Evolutionary conservation across 2,113 vertebrate species (phyloP), one percentile per base, ranked within the genome.

Genomic region (Gopherus flavomarginatus): DNA sequence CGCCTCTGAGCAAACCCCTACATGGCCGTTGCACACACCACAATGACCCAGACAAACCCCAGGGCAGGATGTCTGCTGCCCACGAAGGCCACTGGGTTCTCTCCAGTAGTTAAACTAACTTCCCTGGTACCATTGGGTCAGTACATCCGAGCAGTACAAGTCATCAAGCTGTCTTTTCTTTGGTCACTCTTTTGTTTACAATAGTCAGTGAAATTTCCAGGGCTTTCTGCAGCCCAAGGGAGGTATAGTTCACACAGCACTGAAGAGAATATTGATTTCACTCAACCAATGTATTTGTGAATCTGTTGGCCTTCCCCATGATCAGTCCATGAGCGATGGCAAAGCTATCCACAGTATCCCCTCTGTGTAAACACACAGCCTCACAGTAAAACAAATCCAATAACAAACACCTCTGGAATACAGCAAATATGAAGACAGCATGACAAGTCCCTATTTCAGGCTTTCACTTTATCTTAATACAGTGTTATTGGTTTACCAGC

Each of bases 311-410:
- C 81, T 90, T 85, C 21, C 21, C 85, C 31, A 59, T 83, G 72
- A 90, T 93, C 69, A 93, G 87, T 86, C 88, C 80, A 93, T 79
- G 50, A 86, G 81, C 44, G 72, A 90, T 62, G 85, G 82, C 69
- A 90, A 54, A 87, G 69, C 78, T 87, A 44, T 62, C 83, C 86
- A 65, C 57, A 47, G 80, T 65, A n/a, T 88, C 87, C 69, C 69
- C 69, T 88, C 49, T 79, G 65, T 29, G 47, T 83, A 83, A 88
- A 88, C 90, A 87, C 81, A 79, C 83, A 22, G 59, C 80, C 85
- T 11, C 49, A 78, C 81, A 27, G 85, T 88, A 54, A 84, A 92
- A 53, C 85, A 92, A 84, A 92, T 88, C 85, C 86, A 44, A 88
- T 84, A 92, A 83, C 47, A 24, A 92, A 78, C 90, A 92, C 80